A percentile compares a stretch with the other conserved stretches of the same genome.
Evolutionary conservation across 2,888 invertebrate species (phyloP).

Genomic region (Cantharis lateralis): DNA sequence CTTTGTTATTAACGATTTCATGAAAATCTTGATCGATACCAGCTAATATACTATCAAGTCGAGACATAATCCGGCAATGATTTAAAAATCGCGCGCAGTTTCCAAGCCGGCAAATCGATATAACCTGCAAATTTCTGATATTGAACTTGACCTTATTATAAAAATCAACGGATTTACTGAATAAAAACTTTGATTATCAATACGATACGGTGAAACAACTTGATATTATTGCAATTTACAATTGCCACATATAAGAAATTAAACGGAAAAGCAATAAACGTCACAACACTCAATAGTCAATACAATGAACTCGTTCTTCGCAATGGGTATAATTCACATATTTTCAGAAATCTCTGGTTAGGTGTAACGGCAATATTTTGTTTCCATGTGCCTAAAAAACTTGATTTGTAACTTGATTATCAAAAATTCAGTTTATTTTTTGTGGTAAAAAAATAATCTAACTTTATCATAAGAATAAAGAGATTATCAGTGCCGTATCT

Average conservation of each 20-base stretch:
- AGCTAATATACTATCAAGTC: conserved; percentile 16
- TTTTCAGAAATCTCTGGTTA: neutral
- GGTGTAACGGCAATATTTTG: neutral
- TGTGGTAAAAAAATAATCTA: too few relatives aligned
- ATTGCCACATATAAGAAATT: neutral
- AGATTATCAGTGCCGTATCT: too few relatives aligned
- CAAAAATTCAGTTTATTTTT: too few relatives aligned
- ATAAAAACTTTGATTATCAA: neutral
- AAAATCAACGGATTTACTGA: neutral
- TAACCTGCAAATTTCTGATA: conserved; percentile 20
- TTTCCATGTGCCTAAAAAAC: too few relatives aligned
- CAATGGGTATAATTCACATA: neutral
- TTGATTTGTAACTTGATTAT: too few relatives aligned
- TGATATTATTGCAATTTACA: neutral
- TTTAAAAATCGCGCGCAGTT: conserved; percentile 28
- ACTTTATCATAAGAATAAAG: too few relatives aligned
- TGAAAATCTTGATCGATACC: conserved; percentile 50
- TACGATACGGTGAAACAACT: neutral
- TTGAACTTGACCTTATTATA: neutral
- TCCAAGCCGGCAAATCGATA: conserved; percentile 28
- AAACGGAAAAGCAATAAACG: neutral
- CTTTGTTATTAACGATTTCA: conserved; percentile 49
- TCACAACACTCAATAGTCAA: neutral
- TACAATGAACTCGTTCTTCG: neutral
- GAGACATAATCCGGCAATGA: conserved; percentile 3